phyloP scores from a whole-genome alignment of 2,113 vertebrate genomes.

The Litocranius walleri region DNA sequence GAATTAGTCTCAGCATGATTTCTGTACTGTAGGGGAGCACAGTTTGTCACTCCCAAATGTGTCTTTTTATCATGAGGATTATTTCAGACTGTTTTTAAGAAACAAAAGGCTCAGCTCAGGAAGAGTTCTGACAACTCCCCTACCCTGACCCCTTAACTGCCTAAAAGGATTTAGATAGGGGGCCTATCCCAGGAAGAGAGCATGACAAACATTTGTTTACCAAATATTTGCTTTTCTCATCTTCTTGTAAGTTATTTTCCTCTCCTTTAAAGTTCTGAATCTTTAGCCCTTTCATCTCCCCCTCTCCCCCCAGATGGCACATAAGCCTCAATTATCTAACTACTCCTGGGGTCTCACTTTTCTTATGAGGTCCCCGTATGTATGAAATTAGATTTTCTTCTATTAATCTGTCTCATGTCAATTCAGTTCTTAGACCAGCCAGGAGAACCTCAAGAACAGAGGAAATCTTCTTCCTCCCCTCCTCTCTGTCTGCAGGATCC shows the following conservation, averaged over 20 bases:
- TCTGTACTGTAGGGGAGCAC: background rate
- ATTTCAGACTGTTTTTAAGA: background rate
- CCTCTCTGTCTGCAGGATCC: background rate
- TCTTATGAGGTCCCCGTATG: background rate
- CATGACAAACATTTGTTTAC: background rate
- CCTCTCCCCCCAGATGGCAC: accelerated
- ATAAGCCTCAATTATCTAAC: background rate
- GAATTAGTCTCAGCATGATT: background rate
- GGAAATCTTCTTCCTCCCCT: background rate
- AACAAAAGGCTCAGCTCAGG: background rate
- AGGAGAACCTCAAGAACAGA: background rate
- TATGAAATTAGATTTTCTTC: background rate
- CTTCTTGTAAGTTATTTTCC: background rate
- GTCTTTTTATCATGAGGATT: background rate
- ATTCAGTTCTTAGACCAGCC: background rate
- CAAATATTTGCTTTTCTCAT: background rate
- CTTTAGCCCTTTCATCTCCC: background rate
- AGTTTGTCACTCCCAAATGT: background rate
- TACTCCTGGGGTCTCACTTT: background rate
- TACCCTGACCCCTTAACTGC: background rate
- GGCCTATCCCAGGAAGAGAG: background rate
- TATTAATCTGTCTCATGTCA: background rate
- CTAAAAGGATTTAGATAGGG: background rate
- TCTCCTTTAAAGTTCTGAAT: background rate
- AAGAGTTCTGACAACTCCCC: background rate